Evolutionary conservation across 1,140 invertebrate genomes (phyloP), one percentile per base, ranked within the genome.

Genomic region (Monomorium pharaonis): DNA sequence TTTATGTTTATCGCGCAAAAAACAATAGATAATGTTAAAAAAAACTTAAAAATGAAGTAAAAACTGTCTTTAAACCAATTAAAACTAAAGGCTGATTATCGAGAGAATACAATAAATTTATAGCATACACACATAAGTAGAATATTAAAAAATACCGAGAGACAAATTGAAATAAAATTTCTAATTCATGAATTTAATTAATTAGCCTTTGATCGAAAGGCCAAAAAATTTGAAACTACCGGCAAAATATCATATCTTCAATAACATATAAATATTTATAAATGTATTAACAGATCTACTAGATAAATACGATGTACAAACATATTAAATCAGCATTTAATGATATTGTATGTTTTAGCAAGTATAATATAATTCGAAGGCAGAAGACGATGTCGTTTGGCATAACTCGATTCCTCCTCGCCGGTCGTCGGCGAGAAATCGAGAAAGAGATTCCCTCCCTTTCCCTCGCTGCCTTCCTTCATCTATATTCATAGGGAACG

Each of bases 401-500:
- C 10, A 27, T 44, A 56, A 69, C 16, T 80, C 63, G 63, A 80
- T 56, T 80, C 12, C 77, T 37, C n/a, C 63, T 54, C n/a, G 24
- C 5, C 18, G 51, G 58, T 77, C 24, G 58, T 77, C 24, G 27
- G 37, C 24, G 37, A 78, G 58, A 78, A 78, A 72, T 60, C 12
- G 18, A 83, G 14, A 83, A 58, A 72, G 44, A 44, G 12, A 72
- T 37, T 12, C 27, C 37, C 14, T 33, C 9, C 30, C 27, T n/a
- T 21, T 12, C 44, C 70, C 10, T 21, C 16, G 44, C 37, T 65
- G 3, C 51, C 21, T 10, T 18, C 3, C 63, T 81, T 83, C 67
- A 72, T 83, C 51, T 33, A 83, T 74, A 83, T 83, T 83, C 67
- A 83, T 83, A 72, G 12, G 18, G 27, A 44, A 72, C 51, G 24